A percentile compares a stretch with the other conserved stretches of the same genome.
Evolutionary conservation across 1,140 invertebrate genomes (phyloP).

Genomic region (Drosophila repleta): DNA sequence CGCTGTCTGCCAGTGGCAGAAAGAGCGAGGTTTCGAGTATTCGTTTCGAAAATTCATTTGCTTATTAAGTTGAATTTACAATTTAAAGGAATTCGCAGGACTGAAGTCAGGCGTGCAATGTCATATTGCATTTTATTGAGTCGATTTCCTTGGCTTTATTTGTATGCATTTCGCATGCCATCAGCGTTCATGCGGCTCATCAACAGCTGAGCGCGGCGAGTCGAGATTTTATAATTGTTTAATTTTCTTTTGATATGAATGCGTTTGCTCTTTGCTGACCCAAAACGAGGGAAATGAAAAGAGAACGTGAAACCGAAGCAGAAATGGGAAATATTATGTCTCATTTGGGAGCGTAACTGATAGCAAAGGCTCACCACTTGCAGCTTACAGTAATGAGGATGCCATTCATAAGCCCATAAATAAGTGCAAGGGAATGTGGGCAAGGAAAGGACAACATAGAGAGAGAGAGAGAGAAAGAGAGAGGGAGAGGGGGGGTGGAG

Average conservation of each 20-base stretch:
- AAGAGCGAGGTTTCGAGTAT: too few species aligned
- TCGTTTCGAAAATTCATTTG: too few species aligned
- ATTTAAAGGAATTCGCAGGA: not conserved
- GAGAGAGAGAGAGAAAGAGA: not conserved
- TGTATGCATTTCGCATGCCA: not conserved
- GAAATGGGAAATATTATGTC: conserved; percentile 35
- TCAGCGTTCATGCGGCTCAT: conserved; percentile 18
- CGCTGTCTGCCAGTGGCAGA: too few species aligned
- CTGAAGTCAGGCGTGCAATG: not conserved
- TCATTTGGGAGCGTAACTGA: conserved; percentile 54
- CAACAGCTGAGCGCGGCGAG: conserved; percentile 29
- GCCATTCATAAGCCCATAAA: conserved; percentile 57
- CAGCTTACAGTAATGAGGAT: conserved; percentile 43
- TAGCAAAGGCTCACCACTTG: conserved; percentile 23
- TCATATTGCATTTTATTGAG: not conserved
- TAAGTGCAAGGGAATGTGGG: conserved; percentile 41
- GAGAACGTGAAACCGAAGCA: conserved; percentile 13
- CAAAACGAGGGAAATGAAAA: conserved; percentile 15
- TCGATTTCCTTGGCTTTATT: not conserved
- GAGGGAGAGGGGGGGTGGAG: not conserved
- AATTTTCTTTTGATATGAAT: conserved; percentile 67
- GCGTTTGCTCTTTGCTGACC: conserved; percentile 49
- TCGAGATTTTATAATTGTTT: conserved; percentile 67
- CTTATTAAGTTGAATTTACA: too few species aligned
- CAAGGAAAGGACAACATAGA: not conserved